Base-by-base conservation (phyloP, 1,140 invertebrate genomes). In the Portunus trituberculatus region DNA sequence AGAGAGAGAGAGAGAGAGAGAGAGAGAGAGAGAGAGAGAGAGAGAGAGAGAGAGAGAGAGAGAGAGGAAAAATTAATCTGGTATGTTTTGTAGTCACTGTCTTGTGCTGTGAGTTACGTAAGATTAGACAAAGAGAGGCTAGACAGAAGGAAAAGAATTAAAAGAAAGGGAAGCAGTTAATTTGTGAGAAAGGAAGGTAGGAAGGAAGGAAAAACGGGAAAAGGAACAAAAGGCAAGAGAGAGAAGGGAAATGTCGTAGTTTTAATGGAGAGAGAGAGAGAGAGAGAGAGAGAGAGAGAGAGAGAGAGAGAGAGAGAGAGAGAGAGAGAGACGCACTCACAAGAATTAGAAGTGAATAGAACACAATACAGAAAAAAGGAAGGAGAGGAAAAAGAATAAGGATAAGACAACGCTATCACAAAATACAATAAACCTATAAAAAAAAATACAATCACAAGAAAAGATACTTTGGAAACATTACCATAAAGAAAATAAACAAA, bases 271-370 rank as follows among this genome's bases (percentile, higher is more conserved):
- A 91, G 48, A 59, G 89, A 48, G 89, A 91, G 48, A 59, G 48
- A 59, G 89, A 91, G 48, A 59, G 48, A 91, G 48, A 59, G 89
- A 48, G 89, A 91, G 48, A 59, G 48, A 59, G 89, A 91, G 48
- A 59, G 67, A 76, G 67, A 76, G 67, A 76, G 67, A 76, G 67
- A 76, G 67, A 76, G 67, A 76, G 67, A 76, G 67, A 76, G 45
- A 90, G 88, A 90, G 10, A 91, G 45, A 29, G 20, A 59, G 20
- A 91, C 39, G 52, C n/a, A n/a, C n/a, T n/a, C n/a, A n/a, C n/a
- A n/a, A n/a, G n/a, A n/a, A n/a, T n/a, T n/a, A n/a, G n/a, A 25
- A 39, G 32, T 3, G 31, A 29, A 12, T 39, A 39, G n/a, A 86
- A 39, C 12, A 39, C 4, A 31, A n/a, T n/a, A 48, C 31, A 48